Base-by-base conservation (phyloP, 2,113 vertebrate genomes). In the Cyanocitta stelleri region DNA sequence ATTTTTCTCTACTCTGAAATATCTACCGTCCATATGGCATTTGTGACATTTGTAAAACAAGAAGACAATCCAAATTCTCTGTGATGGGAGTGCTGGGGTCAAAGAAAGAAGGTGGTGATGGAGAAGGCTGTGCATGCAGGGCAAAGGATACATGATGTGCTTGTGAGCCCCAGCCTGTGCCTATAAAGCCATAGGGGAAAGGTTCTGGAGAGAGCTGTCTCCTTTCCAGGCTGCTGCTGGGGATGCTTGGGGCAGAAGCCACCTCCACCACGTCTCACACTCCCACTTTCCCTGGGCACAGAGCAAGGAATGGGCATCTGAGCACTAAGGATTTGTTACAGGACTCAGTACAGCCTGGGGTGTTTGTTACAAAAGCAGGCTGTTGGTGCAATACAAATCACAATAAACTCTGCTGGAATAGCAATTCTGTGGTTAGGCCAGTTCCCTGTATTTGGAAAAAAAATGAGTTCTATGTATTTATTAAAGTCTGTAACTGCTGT, bases 101-200 rank as follows among this genome's bases (percentile, higher is more conserved):
- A 39, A 56, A 55, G 59, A 16, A 46, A 30, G 56, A 44, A 29
- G 11, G 24, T 32, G 44, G 15, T 73, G 63, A 33, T 81, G 69
- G 39, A 61, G 54, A 48, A 66, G 27, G 30, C 19, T 43, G 27
- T 48, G 30, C 17, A 1, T 11, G n/a, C n/a, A 37, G 24, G n/a
- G 32, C 26, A 48, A 43, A 41, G 41, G 44, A 7, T 37, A 12
- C 0, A 1, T 0, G 0, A 23, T 41, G 16, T 30, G 18, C 23
- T 9, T 29, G 15, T 46, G 49, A 55, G 20, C 23, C 9, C 33
- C 26, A 55, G 58, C 13, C 22, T 3, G 1, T 26, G 52, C 12
- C 39, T 3, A 2, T 24, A 44, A n/a, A 76, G 8, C 32, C 32
- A 3, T 0, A 39, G n/a, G 10, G 41, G 4, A 44, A 54, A 49